Conservation (phyloP, 2,113 vertebrate species). For the Numida meleagris region DNA sequence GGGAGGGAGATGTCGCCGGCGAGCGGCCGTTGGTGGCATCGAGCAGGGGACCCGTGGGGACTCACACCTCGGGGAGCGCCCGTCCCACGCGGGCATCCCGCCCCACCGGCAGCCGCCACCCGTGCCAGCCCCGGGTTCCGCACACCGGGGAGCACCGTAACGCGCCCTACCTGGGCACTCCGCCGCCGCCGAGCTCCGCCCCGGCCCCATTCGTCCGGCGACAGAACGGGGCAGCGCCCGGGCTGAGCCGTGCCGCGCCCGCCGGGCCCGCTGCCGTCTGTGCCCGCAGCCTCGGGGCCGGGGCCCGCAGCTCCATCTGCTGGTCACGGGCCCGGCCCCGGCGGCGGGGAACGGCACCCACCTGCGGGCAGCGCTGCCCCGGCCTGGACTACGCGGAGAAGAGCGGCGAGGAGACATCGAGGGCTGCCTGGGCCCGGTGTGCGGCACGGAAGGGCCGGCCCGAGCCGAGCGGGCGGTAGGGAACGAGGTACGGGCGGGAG, state of each 20-base stretch:
- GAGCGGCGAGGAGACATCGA: not conserved
- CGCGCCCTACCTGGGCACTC: not conserved
- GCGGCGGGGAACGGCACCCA: not conserved
- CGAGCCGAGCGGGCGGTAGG: too few species aligned
- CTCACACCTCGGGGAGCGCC: not conserved
- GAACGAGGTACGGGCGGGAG: not conserved
- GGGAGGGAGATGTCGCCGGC: not conserved
- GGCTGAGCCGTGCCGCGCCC: too few species aligned
- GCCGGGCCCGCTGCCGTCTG: not conserved
- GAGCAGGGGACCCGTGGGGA: not conserved
- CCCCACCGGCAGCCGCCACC: not conserved
- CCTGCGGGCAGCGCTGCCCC: not conserved
- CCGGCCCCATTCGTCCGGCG: too few species aligned
- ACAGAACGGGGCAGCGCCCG: too few species aligned
- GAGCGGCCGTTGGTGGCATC: not conserved
- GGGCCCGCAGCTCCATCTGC: conserved; percentile 37
- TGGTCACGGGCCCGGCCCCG: not conserved
- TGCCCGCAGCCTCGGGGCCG: not conserved
- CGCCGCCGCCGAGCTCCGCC: too few species aligned
- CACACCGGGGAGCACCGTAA: not conserved
- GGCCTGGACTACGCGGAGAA: not conserved
- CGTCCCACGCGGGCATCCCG: not conserved
- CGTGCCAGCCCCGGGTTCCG: not conserved
- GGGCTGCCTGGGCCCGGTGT: not conserved
- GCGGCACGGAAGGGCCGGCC: not conserved